These are phyloP conservation scores for Albula glossodonta DNA, from an alignment of 2,113 vertebrate species.

Conservation along the genomic window DNA sequence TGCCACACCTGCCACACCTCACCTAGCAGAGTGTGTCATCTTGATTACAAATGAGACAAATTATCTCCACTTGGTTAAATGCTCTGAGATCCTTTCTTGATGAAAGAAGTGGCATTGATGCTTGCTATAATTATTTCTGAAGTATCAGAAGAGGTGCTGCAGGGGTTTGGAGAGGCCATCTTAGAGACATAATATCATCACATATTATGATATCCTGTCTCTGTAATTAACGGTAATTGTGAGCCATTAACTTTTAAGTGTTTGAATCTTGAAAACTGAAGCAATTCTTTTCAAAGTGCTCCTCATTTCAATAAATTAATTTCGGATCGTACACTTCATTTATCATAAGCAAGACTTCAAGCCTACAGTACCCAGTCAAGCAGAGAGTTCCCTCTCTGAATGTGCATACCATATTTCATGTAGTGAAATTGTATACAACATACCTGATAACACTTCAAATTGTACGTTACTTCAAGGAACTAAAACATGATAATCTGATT, in stretches of 20 bases:
- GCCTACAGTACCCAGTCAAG: too few species aligned
- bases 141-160: neutral
- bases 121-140: neutral
- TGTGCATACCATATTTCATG: neutral
- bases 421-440: neutral
- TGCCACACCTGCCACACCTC: neutral
- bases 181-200: neutral
- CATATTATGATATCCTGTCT: neutral
- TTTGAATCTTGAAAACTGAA: neutral
- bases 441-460: neutral
- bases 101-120: neutral
- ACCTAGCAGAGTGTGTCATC: neutral
- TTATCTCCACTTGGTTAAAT: neutral
- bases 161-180: neutral
- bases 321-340: neutral
- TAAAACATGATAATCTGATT: neutral
- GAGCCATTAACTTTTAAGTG: neutral
- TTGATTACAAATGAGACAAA: neutral
- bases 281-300: neutral
- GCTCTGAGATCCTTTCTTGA: neutral
- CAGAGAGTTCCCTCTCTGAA: neutral
- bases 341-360: neutral
- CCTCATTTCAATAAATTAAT: neutral
- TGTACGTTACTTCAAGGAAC: neutral
- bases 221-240: constrained; percentile 3